Percentiles rank a stretch among this genome's conserved stretches.
phyloP scores from a whole-genome alignment of 1,140 invertebrate species.

The Drosophila mayri region DNA sequence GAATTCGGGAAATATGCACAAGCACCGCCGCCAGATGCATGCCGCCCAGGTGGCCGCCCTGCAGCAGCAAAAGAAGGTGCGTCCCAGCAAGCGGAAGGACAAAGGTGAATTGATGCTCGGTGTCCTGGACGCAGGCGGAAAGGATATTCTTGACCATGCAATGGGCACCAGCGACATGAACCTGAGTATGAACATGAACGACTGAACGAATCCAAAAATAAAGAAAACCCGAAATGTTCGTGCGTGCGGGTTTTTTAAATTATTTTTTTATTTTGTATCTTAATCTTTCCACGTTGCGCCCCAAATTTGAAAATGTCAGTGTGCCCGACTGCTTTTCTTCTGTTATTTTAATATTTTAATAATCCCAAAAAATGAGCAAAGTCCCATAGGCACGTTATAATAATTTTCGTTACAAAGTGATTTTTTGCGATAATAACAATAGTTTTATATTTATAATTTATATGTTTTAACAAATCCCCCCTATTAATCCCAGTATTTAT shows the following conservation, averaged over 20 bases:
- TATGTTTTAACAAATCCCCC: background rate
- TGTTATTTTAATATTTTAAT: no score
- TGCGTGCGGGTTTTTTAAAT: no score
- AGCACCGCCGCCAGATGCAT: conserved; percentile 65
- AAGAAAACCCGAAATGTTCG: no score
- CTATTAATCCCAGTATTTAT: background rate
- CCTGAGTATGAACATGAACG: conserved; percentile 9
- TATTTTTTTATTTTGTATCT: no score
- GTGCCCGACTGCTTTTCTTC: no score
- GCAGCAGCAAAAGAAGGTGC: conserved; percentile 46
- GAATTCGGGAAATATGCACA: conserved; percentile 66
- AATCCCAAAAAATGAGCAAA: no score
- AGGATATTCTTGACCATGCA: conserved; percentile 4
- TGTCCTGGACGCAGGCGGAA: conserved; percentile 11
- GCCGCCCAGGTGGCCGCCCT: conserved; percentile 56
- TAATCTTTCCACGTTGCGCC: no score
- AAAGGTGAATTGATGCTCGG: conserved; percentile 31
- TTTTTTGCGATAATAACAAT: background rate
- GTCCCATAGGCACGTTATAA: no score
- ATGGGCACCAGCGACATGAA: conserved; percentile 7
- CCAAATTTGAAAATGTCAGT: no score
- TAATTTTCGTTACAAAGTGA: no score
- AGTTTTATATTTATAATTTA: background rate
- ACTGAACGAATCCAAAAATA: conserved; percentile 25
- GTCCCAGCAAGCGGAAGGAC: conserved; percentile 47